Evolutionary conservation across 2,888 invertebrate genomes (phyloP).

Genomic region (Sinhomidia bicolor): DNA sequence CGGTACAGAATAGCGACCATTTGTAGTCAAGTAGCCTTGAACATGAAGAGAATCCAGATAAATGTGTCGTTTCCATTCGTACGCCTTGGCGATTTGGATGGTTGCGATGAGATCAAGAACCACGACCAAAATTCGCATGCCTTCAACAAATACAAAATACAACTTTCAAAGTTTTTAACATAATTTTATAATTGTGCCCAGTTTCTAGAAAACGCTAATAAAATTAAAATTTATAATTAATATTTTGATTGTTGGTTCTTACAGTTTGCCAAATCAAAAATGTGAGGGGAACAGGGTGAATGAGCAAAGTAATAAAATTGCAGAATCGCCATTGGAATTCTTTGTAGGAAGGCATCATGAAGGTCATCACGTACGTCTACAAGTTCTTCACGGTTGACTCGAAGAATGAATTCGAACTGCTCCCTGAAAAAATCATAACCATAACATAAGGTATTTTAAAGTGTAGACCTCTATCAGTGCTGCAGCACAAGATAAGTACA

Average conservation of each 20-base stretch:
- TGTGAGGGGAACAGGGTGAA: background rate
- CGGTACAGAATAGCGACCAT: constrained; percentile 9
- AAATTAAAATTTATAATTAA: background rate
- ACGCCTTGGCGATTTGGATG: background rate
- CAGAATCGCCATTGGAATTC: constrained; percentile 43
- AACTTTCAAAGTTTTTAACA: background rate
- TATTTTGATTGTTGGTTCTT: constrained; percentile 8
- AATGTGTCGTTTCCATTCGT: constrained; percentile 1
- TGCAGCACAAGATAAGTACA: too few relatives aligned
- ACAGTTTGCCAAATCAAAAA: constrained; percentile 25
- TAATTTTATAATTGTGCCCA: background rate
- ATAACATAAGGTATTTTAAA: too few relatives aligned
- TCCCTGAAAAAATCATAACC: constrained; percentile 32
- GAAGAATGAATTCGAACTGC: background rate
- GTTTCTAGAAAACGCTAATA: background rate
- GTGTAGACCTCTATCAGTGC: too few relatives aligned
- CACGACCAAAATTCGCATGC: background rate
- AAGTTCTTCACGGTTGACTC: constrained; percentile 14
- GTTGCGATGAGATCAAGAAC: background rate
- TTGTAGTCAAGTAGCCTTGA: background rate
- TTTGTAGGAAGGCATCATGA: constrained; percentile 22
- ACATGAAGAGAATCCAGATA: constrained; percentile 13
- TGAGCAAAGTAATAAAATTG: constrained; percentile 34
- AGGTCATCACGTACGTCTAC: constrained; percentile 42
- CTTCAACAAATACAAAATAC: too few relatives aligned